phyloP scores from a whole-genome alignment of 2,113 vertebrate genomes.

The Plectropomus leopardus region DNA sequence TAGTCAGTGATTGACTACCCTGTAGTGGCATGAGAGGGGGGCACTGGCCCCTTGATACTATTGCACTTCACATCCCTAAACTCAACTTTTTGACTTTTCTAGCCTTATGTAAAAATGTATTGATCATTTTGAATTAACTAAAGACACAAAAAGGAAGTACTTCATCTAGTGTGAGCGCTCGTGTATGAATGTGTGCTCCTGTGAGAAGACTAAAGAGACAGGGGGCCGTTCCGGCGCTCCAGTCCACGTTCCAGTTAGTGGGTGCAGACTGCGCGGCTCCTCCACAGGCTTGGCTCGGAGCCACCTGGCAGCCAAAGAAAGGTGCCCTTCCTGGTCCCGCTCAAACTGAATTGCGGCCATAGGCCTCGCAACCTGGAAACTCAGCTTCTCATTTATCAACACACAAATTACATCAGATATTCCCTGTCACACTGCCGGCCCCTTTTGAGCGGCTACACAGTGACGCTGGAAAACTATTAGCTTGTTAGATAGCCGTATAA shows the following conservation, averaged over 20 bases:
- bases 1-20: constrained; percentile 13
- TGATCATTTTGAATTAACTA: constrained; percentile 28
- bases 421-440: constrained; percentile 75
- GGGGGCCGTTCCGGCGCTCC: constrained; percentile 73
- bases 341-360: constrained; percentile 80
- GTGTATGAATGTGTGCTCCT: constrained; percentile 43
- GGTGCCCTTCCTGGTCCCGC: constrained; percentile 86
- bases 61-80: constrained; percentile 7
- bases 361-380: constrained; percentile 84
- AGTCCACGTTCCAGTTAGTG: constrained; percentile 84
- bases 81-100: constrained; percentile 22
- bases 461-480: constrained; percentile 79
- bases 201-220: constrained; percentile 70
- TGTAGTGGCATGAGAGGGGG: not conserved
- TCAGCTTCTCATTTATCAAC: constrained; percentile 87
- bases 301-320: constrained; percentile 89
- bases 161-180: constrained; percentile 25
- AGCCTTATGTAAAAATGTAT: constrained; percentile 11
- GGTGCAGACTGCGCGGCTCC: constrained; percentile 87
- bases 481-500: constrained; percentile 80
- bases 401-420: constrained; percentile 84
- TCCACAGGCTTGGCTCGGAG: constrained; percentile 80
- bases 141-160: constrained; percentile 45
- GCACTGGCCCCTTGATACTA: constrained; percentile 21
- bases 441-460: constrained; percentile 74